Evolutionary conservation across 2,797 vertebrate species (phyloP).

Genomic region (Enteromius thamalakanensis): DNA sequence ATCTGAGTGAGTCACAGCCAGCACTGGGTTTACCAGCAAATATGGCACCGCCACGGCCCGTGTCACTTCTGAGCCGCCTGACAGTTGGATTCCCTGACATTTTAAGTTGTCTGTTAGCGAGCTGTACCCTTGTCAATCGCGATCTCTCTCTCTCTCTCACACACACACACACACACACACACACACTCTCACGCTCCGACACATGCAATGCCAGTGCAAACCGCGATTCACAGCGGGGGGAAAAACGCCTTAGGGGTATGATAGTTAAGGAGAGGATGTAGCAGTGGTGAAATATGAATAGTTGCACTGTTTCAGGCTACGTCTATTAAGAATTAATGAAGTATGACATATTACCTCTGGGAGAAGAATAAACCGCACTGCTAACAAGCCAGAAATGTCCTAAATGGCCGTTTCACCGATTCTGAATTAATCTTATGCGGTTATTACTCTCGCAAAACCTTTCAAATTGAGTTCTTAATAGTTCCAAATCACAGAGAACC

Average conservation of each 20-base stretch:
- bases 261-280: slow-evolving; percentile 55
- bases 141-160: slow-evolving; percentile 64
- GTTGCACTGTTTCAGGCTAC: slow-evolving; percentile 53
- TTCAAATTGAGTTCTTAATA: slow-evolving; percentile 43
- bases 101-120: slow-evolving; percentile 35
- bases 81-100: slow-evolving; percentile 45
- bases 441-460: slow-evolving; percentile 18
- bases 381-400: slow-evolving; percentile 45
- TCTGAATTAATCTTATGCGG: slow-evolving; percentile 15
- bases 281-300: slow-evolving; percentile 48
- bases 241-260: slow-evolving; percentile 49
- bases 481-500: slow-evolving; percentile 33
- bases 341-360: slow-evolving; percentile 54
- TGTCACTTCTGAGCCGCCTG: slow-evolving; percentile 45
- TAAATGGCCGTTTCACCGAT: slow-evolving; percentile 37
- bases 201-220: slow-evolving; percentile 34
- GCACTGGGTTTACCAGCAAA: slow-evolving; percentile 56
- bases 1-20: slow-evolving; percentile 53
- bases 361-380: slow-evolving; percentile 30
- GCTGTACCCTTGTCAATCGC: slow-evolving; percentile 46
- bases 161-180: slow-evolving; percentile 23
- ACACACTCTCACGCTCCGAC: slow-evolving; percentile 50
- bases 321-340: slow-evolving; percentile 53
- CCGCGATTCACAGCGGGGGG: slow-evolving; percentile 42
- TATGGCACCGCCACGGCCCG: slow-evolving; percentile 49